Base-by-base conservation (phyloP, 2,113 vertebrate genomes). In the Phylloscopus whistleri region DNA sequence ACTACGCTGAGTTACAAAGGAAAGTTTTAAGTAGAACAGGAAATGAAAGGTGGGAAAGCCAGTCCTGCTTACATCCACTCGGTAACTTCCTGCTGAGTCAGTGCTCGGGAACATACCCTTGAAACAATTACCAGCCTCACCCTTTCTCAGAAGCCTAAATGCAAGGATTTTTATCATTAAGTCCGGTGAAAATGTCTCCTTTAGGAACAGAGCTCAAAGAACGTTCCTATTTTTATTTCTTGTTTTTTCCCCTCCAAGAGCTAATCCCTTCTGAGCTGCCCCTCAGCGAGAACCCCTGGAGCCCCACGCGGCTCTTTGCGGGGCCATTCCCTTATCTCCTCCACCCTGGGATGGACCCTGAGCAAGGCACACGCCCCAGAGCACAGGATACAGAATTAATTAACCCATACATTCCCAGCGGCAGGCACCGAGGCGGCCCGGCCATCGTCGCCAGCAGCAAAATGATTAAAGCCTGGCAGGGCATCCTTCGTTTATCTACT, bases 401-500 rank as follows among this genome's bases (percentile, higher is more conserved):
- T n/a, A n/a, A n/a, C n/a, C 37, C 37, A 1, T 20, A 60, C 5
- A 2, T 37, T 22, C 23, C n/a, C 4, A 24, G 19, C 0, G 3
- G 28, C 33, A n/a, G 30, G 44, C 62, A 22, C 0, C 0, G 24
- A 14, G 9, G 4, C 0, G 33, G 11, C 0, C 22, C 20, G 4
- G 55, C 44, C 30, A n/a, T 10, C 13, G 2, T 5, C 17, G 5
- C 31, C 13, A 7, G 23, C 6, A 52, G 37, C 28, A 27, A 20
- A 41, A 4, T 0, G 3, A 2, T 13, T 9, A 46, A 28, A 0
- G 1, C 41, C n/a, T 3, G 22, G 19, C 7, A 20, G 18, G 6
- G 31, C 28, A 59, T 2, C 10, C 16, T 19, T 13, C 16, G 5
- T 28, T 31, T 11, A 55, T 39, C 14, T 30, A 7, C 21, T 3